Evolutionary conservation across 2,113 vertebrate genomes (phyloP), one percentile per base, ranked within the genome.

Genomic region (Oncorhynchus gorbuscha): DNA sequence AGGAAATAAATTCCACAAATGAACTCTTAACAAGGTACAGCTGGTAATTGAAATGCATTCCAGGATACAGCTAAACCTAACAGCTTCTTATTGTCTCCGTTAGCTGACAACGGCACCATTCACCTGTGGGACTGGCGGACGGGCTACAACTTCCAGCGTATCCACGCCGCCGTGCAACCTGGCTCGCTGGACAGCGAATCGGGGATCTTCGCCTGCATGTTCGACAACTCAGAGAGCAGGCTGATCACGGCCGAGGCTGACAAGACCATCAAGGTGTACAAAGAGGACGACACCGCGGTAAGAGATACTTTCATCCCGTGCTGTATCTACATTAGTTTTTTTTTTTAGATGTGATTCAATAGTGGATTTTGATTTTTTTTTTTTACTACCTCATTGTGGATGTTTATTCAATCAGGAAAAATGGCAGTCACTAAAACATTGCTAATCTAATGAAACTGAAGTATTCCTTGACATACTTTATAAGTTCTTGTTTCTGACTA

Each of bases 51-150:
- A 35, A 35, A 35, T 35, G 6, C 35, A 35, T 35, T 35, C 35
- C 35, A 35, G 35, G 12, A 16, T 1, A 3, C 24, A 28, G 3
- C 22, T 49, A 5, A n/a, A 67, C 59, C 35, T 16, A 8, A 5
- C 1, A 7, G 26, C 30, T 89, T 28, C 26, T 32, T 88, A 85
- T 48, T 72, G 9, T 49, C 8, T 69, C 32, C 6, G 24, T 5
- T 16, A 99, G 98, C 97, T 55, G 97, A 99, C 91, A 99, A 99
- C 55, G 97, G 98, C 58, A 99, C 97, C 24, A 97, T 99, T 94
- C 97, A 98, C 89, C 94, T 99, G 91, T 99, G 97, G 97, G 98
- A 99, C 39, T 99, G 97, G 98, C 95, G 97, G 88, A 99, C 98
- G 1, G 97, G 97, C 20, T 99, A 99, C 86, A 99, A 99, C 87